A percentile compares a stretch with the other conserved stretches of the same genome.
phyloP scores from a whole-genome alignment of 2,888 invertebrate species.

The Xestobium rufovillosum region DNA sequence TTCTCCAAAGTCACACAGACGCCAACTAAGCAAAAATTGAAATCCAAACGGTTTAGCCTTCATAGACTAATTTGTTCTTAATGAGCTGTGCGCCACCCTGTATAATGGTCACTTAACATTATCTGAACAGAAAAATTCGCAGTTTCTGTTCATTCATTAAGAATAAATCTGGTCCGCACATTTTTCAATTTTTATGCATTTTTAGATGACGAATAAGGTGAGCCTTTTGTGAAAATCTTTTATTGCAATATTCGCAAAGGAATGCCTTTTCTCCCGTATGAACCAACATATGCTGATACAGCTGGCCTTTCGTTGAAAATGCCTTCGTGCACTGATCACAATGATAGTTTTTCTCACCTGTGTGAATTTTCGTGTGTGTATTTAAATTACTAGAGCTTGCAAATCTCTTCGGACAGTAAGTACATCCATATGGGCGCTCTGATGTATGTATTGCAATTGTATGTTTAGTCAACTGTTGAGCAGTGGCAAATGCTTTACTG shows the following conservation, averaged over 20 bases:
- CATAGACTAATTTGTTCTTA: no score
- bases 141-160: no score
- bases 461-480: slow-evolving; percentile 43
- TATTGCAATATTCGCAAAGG: slow-evolving; percentile 41
- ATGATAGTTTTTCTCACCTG: slow-evolving; percentile 42
- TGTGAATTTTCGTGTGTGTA: slow-evolving; percentile 42
- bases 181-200: slow-evolving; percentile 34
- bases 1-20: no score
- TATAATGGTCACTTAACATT: no score
- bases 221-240: slow-evolving; percentile 42
- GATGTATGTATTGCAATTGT: slow-evolving; percentile 42
- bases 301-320: slow-evolving; percentile 42
- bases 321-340: slow-evolving; percentile 42
- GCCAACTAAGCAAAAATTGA: no score
- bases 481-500: slow-evolving; percentile 41
- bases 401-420: slow-evolving; percentile 41
- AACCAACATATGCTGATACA: slow-evolving; percentile 41
- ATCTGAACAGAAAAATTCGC: no score
- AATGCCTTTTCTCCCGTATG: slow-evolving; percentile 43
- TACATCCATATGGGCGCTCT: slow-evolving; percentile 41
- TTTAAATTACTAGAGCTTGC: slow-evolving; percentile 42
- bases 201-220: slow-evolving; percentile 41
- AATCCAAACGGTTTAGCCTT: slow-evolving; percentile 23
- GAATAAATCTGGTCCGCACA: no score
- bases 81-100: no score